Percentiles rank a stretch among this genome's conserved stretches.
These are phyloP conservation scores for Hirundo rustica DNA, from an alignment of 2,797 vertebrate species.

Conservation along the genomic window DNA sequence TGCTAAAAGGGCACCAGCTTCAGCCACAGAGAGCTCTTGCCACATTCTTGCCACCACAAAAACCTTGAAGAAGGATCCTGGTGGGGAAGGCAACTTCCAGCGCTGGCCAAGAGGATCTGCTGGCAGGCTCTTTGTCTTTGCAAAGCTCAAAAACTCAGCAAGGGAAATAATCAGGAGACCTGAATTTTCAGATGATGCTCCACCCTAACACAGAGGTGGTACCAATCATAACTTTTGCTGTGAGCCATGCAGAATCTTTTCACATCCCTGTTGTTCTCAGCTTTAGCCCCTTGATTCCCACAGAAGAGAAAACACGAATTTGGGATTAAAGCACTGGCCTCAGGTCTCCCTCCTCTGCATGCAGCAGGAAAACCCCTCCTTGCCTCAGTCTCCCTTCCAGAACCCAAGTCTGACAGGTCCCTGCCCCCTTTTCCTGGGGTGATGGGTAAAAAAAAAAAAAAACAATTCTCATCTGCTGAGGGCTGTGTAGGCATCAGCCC, in stretches of 20 bases:
- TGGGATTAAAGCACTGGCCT: neutral
- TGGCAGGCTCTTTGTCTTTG: neutral
- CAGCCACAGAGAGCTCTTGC: neutral
- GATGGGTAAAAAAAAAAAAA: neutral
- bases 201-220: neutral
- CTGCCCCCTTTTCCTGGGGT: neutral
- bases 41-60: neutral
- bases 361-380: neutral
- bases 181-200: neutral
- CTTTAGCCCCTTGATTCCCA: neutral
- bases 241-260: neutral
- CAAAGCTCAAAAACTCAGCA: neutral
- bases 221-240: neutral
- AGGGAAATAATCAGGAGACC: neutral
- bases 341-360: neutral
- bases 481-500: conserved; percentile 1
- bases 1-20: neutral
- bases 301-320: neutral
- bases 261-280: neutral
- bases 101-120: neutral
- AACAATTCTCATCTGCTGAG: neutral
- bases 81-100: neutral
- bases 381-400: neutral
- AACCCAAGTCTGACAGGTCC: neutral
- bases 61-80: neutral